These are phyloP conservation scores for Epizoanthus ramosus DNA, from an alignment of 92 coral and sea anemone species.

Conservation along the genomic window DNA sequence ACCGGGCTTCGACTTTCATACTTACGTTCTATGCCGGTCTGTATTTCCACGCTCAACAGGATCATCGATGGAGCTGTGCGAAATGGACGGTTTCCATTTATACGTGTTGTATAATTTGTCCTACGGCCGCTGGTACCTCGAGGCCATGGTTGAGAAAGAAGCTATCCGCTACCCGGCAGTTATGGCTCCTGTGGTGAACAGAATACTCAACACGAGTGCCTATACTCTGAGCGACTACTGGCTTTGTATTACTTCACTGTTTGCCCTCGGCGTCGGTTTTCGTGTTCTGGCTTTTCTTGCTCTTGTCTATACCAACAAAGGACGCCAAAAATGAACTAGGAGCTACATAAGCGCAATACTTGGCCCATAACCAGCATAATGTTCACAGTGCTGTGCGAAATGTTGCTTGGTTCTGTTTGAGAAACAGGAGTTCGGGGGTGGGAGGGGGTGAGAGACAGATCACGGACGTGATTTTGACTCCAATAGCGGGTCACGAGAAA, in stretches of 20 bases:
- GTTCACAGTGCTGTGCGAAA: no score
- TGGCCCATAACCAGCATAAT: no score
- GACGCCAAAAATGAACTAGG: constrained; percentile 29
- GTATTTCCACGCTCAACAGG: constrained; percentile 25
- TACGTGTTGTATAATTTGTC: constrained; percentile 33
- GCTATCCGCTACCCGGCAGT: constrained; percentile 48
- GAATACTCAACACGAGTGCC: constrained; percentile 27
- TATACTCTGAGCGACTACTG: constrained; percentile 32
- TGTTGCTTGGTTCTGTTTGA: no score
- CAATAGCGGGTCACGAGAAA: no score
- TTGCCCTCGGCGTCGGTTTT: constrained; percentile 32
- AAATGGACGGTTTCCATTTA: constrained; percentile 36
- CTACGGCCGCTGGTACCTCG: constrained; percentile 47
- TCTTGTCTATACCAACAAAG: constrained; percentile 47
- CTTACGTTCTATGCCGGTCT: no score
- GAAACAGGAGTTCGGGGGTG: no score
- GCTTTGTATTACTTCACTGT: constrained; percentile 28
- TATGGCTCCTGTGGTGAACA: constrained; percentile 21
- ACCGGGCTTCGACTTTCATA: no score
- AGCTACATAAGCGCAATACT: no score
- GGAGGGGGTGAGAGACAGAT: no score
- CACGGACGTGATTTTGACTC: no score
- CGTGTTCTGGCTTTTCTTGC: constrained; percentile 28
- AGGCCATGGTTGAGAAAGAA: constrained; percentile 50
- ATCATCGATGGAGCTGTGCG: constrained; percentile 30